These are phyloP conservation scores for Shinisaurus crocodilurus DNA, from an alignment of 2,113 vertebrate species.

Conservation along the genomic window DNA sequence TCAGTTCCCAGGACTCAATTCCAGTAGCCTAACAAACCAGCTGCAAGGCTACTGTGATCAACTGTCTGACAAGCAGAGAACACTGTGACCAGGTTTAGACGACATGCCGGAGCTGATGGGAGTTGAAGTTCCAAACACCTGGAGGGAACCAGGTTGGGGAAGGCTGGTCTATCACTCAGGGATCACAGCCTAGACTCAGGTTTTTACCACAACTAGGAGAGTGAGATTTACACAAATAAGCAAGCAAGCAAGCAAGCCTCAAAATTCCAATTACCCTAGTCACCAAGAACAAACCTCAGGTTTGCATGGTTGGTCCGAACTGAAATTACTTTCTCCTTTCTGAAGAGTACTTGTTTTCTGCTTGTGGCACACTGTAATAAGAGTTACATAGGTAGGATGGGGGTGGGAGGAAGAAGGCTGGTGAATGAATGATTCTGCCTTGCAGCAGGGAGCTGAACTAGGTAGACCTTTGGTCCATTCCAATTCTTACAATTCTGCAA, in stretches of 20 bases:
- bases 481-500: not conserved
- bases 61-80: not conserved
- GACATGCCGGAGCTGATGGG: no score
- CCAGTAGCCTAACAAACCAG: not conserved
- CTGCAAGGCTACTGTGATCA: not conserved
- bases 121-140: no score
- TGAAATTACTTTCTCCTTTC: not conserved
- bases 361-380: not conserved
- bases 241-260: no score
- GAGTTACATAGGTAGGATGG: not conserved
- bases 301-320: not conserved
- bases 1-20: not conserved
- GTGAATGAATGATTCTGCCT: not conserved
- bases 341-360: not conserved
- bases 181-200: no score
- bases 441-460: not conserved
- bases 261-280: no score
- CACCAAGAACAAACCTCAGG: not conserved
- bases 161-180: no score
- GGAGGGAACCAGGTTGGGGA: no score
- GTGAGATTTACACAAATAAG: no score
- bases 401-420: not conserved
- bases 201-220: not conserved
- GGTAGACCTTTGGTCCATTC: not conserved
- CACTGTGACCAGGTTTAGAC: not conserved